These are phyloP conservation scores for Arion vulgaris DNA, from an alignment of 1,140 invertebrate genomes.

Conservation along the genomic window DNA sequence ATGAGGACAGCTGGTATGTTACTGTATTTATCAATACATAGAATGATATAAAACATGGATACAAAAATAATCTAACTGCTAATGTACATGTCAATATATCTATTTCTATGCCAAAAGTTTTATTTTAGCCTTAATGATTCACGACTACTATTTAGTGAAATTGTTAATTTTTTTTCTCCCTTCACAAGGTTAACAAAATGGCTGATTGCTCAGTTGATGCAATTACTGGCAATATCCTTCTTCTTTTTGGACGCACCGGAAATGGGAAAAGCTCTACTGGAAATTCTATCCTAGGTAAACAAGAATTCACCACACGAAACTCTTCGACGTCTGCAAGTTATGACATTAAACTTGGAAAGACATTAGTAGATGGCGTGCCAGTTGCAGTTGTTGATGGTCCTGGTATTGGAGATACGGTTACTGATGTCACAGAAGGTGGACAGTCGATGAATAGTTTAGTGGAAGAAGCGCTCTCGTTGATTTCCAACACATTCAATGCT, in stretches of 20 bases:
- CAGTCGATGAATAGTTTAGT: not conserved
- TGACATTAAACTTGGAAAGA: not conserved
- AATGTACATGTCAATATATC: no score
- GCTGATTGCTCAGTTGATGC: not conserved
- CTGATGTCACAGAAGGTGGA: not conserved
- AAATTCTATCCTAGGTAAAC: constrained; percentile 7
- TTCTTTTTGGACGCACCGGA: not conserved
- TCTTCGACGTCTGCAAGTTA: not conserved
- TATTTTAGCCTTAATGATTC: no score
- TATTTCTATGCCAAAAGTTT: no score
- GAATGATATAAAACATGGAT: no score
- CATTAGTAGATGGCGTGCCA: not conserved
- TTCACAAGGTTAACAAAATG: not conserved
- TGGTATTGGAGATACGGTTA: not conserved
- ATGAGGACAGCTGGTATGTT: no score
- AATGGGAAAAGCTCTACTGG: constrained; percentile 18
- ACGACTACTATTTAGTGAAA: no score
- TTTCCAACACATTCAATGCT: not conserved
- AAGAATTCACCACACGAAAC: not conserved
- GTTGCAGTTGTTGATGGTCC: constrained; percentile 8
- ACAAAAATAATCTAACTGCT: no score
- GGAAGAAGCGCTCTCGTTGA: not conserved
- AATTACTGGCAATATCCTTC: not conserved
- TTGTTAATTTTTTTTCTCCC: not conserved
- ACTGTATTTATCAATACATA: no score